Base-by-base conservation (phyloP, 2,113 vertebrate genomes). In the Hymenochirus boettgeri region DNA sequence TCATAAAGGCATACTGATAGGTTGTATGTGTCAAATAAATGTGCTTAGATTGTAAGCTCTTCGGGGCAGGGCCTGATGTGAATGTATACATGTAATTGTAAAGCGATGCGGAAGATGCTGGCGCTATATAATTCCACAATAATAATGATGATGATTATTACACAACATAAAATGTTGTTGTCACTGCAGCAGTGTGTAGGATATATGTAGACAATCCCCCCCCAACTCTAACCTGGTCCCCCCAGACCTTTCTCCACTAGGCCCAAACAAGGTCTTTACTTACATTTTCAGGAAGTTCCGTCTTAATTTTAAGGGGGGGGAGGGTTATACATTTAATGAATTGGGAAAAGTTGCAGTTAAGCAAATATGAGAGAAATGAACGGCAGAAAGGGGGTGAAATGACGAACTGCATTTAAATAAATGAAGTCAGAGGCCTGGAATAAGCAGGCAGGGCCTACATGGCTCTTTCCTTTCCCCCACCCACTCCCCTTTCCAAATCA, bases 391-490 rank as follows among this genome's bases (percentile, higher is more conserved):
- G 6, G 15, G 39, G 39, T 15, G 39, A 42, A n/a, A 15, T 42
- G n/a, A 4, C 39, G 39, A 42, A 15, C n/a, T 4, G 22, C 5
- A 25, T 51, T 51, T 25, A 31, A 18, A 53, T 13, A 51, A 58
- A 58, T 26, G 9, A 31, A n/a, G 63, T 57, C 42, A 17, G 24
- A 53, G 65, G 65, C 64, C 57, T 69, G 47, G 19, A 60, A 69
- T 27, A 82, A 10, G 85, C 65, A 76, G 83, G 81, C 80, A 42
- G 63, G 87, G 86, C 88, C 88, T 88, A 85, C 65, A 64, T 65
- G 57, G 27, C 65, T 69, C 47, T 42, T 1, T 73, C 23, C n/a
- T 26, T 9, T 59, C 69, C n/a, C n/a, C n/a, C n/a, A n/a, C 61
- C 61, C 64, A 50, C 55, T 31, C 17, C 15, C 39, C 52, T 29